Conservation (phyloP, 2,113 vertebrate species). For the Lipophrys pholis region DNA sequence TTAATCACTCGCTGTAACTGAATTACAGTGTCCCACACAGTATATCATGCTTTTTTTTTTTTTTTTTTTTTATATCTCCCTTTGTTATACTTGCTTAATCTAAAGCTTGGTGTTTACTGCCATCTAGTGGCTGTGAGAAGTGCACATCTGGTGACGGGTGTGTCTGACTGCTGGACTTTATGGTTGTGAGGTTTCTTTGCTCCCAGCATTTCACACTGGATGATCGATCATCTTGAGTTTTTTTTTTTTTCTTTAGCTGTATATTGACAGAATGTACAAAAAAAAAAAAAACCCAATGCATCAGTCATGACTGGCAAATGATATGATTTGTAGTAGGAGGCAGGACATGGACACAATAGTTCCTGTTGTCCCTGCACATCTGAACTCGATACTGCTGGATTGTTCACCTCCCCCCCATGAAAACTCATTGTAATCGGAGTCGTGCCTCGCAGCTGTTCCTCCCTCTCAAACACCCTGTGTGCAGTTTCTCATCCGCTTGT, state of each 20-base stretch:
- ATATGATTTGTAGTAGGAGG: slow-evolving; percentile 37
- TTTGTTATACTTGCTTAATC: background rate
- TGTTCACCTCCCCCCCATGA: slow-evolving; percentile 2
- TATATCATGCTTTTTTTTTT: too few relatives aligned
- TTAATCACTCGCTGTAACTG: slow-evolving; percentile 33
- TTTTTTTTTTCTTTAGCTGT: background rate
- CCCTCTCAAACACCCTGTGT: slow-evolving; percentile 43
- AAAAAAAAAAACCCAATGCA: background rate
- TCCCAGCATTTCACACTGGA: background rate
- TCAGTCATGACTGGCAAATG: background rate
- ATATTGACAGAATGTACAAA: background rate
- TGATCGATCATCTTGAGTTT: background rate
- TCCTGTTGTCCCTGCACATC: slow-evolving; percentile 8
- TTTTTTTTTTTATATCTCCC: background rate
- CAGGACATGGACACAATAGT: slow-evolving; percentile 34
- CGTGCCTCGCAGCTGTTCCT: slow-evolving; percentile 68
- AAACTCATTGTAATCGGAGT: slow-evolving; percentile 60
- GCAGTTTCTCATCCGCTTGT: slow-evolving; percentile 52
- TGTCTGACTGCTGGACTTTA: slow-evolving; percentile 36
- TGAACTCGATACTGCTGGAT: slow-evolving; percentile 48
- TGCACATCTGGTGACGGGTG: slow-evolving; percentile 30
- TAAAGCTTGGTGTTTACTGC: slow-evolving; percentile 64
- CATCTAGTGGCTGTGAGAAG: slow-evolving; percentile 65
- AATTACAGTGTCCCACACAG: slow-evolving; percentile 4
- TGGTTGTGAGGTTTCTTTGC: background rate